Evolutionary conservation across 2,797 vertebrate species (phyloP), one percentile per base, ranked within the genome.

Genomic region (Chelmon rostratus): DNA sequence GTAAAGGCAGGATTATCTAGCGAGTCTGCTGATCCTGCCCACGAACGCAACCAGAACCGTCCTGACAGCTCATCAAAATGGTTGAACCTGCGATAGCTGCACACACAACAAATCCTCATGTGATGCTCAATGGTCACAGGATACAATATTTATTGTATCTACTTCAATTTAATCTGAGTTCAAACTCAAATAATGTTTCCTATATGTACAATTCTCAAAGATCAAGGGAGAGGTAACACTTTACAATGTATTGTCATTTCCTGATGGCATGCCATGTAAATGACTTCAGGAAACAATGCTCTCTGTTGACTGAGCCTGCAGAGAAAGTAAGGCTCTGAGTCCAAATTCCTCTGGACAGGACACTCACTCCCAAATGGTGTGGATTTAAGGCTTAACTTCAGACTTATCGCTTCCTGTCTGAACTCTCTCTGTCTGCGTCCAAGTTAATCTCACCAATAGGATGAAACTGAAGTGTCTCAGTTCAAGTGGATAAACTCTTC

Each of bases 51-150:
- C 96, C 96, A 97, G 93, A 97, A 97, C 65, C 94, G 96, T 0
- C 94, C 96, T 0, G 97, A 97, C 78, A 97, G 93, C 5, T 98
- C 97, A 15, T 98, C 97, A 19, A 97, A 97, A 61, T 97, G 97
- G 91, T 97, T 97, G 93, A 98, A 98, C 76, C 95, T 94, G 56
- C 96, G 95, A 81, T 98, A 98, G 90, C 97, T 98, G 87, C 1
- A 2, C 73, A 82, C 65, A 86, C 76, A 83, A 76, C 35, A 54
- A 35, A 68, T 25, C 10, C 54, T 0, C 33, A 63, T 4, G 12
- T 38, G 44, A 68, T 21, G 53, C 9, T 35, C 8, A 28, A 42
- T 21, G 64, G 44, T 42, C 50, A 73, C 21, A 40, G 31, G 21
- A 37, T 13, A 25, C 59, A 58, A 47, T 33, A 42, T 76, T 57